These are phyloP conservation scores for Leptopterna dolabrata DNA, from an alignment of 2,888 invertebrate species.

Conservation along the genomic window DNA sequence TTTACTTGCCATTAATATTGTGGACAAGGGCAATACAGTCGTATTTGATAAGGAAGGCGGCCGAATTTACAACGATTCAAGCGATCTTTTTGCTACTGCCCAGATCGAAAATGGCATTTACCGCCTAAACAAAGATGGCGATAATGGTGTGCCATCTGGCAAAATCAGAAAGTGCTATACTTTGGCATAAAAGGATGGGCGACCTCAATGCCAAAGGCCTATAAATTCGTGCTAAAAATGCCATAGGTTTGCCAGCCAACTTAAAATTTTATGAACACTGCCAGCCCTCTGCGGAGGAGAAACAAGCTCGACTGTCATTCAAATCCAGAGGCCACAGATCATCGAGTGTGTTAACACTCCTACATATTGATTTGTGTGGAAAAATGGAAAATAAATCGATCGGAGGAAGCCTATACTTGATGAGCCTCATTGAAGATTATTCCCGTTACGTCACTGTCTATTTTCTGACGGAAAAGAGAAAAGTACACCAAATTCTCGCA, in stretches of 20 bases:
- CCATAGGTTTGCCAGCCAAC: not conserved
- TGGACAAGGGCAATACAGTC: too few relatives aligned
- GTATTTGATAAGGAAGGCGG: too few relatives aligned
- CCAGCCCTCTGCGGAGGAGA: not conserved
- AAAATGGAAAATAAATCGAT: constrained; percentile 12
- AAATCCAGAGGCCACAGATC: too few relatives aligned
- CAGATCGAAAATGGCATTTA: too few relatives aligned
- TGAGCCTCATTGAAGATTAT: constrained; percentile 35
- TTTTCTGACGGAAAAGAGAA: not conserved
- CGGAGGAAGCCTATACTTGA: constrained; percentile 6
- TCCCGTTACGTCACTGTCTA: constrained; percentile 17
- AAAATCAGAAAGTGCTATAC: too few relatives aligned
- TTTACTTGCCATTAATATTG: too few relatives aligned
- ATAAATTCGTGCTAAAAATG: not conserved
- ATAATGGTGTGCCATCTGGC: too few relatives aligned
- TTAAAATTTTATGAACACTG: not conserved
- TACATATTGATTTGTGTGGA: constrained; percentile 38
- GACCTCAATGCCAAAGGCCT: not conserved
- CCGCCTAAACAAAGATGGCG: too few relatives aligned
- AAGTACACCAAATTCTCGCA: not conserved
- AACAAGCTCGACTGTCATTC: not conserved
- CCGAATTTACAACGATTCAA: too few relatives aligned
- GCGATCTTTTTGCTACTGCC: too few relatives aligned
- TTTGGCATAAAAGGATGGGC: not conserved
- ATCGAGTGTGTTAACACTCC: not conserved